These are phyloP conservation scores for Hystrix brachyura DNA, from an alignment of 2,113 vertebrate species.

Conservation along the genomic window DNA sequence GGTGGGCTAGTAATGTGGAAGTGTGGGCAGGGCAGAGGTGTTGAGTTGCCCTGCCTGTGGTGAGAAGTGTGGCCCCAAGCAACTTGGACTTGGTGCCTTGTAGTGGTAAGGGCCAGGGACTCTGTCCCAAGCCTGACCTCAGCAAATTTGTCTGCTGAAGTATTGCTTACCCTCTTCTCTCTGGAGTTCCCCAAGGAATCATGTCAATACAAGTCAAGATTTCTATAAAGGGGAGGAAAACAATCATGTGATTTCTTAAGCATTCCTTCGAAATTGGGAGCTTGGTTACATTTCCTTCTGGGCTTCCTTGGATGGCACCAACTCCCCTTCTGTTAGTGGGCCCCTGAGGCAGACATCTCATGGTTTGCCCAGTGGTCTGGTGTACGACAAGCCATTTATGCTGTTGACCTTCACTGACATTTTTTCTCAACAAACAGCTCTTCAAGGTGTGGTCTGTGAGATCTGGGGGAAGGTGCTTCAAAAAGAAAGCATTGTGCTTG, in stretches of 20 bases:
- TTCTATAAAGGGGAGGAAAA: conserved; percentile 13
- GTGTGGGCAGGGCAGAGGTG: background rate
- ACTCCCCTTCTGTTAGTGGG: background rate
- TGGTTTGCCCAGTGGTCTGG: background rate
- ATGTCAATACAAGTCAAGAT: conserved; percentile 54
- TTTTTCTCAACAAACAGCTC: conserved; percentile 28
- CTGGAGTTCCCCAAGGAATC: background rate
- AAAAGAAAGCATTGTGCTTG: conserved; percentile 23
- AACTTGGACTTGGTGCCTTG: background rate
- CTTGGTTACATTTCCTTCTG: conserved; percentile 21
- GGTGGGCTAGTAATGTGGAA: background rate
- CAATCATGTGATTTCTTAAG: conserved; percentile 56
- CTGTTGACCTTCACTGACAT: background rate
- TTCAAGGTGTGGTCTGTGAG: background rate
- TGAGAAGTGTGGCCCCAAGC: background rate
- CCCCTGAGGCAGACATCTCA: background rate
- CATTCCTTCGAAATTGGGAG: background rate
- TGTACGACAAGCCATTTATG: conserved; percentile 8
- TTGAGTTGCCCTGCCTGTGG: background rate
- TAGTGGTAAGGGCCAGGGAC: background rate
- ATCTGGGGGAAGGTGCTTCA: conserved; percentile 33
- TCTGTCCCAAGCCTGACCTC: background rate
- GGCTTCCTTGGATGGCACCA: background rate
- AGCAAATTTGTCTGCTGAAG: conserved; percentile 18
- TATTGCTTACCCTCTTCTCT: background rate